Percentiles rank a stretch among this genome's conserved stretches.
phyloP scores from a whole-genome alignment of 2,113 vertebrate genomes.

The Hyla sarda region DNA sequence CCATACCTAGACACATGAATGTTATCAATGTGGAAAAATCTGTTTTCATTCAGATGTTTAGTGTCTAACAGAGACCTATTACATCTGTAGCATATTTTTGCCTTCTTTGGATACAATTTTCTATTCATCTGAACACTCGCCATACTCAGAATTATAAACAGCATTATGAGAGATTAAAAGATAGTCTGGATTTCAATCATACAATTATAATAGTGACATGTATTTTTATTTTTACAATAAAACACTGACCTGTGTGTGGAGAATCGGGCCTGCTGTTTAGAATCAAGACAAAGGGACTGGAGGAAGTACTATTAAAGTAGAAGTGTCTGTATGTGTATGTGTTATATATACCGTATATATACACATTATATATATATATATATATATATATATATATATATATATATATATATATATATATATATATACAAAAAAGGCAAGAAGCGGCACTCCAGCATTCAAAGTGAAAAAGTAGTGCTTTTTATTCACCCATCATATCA shows the following conservation, averaged over 20 bases:
- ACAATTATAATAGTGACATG: neutral
- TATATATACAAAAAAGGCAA: too few relatives aligned
- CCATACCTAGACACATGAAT: neutral
- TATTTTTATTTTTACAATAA: neutral
- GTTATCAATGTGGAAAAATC: neutral
- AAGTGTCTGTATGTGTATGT: neutral
- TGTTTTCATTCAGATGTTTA: neutral
- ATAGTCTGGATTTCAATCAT: neutral
- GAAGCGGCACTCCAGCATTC: too few relatives aligned
- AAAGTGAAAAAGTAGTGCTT: too few relatives aligned
- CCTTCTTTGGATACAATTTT: constrained; percentile 29
- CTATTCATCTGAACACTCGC: constrained; percentile 2
- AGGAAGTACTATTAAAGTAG: neutral
- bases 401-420: too few relatives aligned
- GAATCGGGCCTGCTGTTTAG: neutral
- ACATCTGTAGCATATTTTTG: constrained; percentile 8
- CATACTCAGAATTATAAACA: neutral
- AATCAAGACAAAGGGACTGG: neutral
- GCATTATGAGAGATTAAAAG: neutral
- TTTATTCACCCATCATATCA: too few relatives aligned
- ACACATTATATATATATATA: too few relatives aligned
- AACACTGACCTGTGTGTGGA: neutral
- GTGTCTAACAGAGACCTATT: neutral
- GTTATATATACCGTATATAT: too few relatives aligned
- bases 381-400: too few relatives aligned